Conservation (phyloP, 2,888 invertebrate genomes). For the Sicus ferrugineus region DNA sequence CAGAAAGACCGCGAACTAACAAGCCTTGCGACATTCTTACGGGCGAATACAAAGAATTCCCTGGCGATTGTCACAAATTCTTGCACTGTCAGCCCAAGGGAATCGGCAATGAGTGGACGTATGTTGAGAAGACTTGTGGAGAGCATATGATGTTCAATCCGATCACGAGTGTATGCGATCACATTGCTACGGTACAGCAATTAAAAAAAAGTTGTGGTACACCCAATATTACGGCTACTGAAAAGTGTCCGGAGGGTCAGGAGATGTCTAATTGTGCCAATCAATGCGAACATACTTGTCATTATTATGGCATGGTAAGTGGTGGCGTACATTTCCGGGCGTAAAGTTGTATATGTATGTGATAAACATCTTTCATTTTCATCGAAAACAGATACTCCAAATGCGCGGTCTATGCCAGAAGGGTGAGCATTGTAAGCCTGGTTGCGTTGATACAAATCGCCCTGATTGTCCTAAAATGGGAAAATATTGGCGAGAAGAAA, state of each 20-base stretch:
- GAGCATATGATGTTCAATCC: constrained; percentile 75
- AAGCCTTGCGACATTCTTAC: constrained; percentile 60
- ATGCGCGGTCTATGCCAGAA: constrained; percentile 58
- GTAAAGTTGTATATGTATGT: neutral
- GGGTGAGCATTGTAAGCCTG: constrained; percentile 57
- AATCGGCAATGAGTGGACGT: constrained; percentile 60
- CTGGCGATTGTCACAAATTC: constrained; percentile 74
- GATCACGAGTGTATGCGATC: constrained; percentile 70
- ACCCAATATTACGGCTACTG: constrained; percentile 33
- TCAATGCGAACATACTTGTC: constrained; percentile 76
- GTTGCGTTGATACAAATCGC: constrained; percentile 60
- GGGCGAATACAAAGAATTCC: constrained; percentile 70
- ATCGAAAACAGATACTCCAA: constrained; percentile 45
- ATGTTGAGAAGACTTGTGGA: constrained; percentile 74
- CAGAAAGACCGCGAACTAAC: constrained; percentile 52
- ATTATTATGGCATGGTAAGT: constrained; percentile 68
- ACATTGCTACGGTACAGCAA: constrained; percentile 68
- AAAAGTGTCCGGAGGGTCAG: constrained; percentile 65
- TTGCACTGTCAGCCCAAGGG: constrained; percentile 71
- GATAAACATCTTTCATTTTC: neutral
- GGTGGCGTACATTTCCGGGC: neutral
- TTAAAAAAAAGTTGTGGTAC: constrained; percentile 71
- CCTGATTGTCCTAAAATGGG: constrained; percentile 68
- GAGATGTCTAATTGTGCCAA: constrained; percentile 76
- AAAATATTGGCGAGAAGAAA: constrained; percentile 75